Evolutionary conservation across 2,113 vertebrate species (phyloP).

Genomic region (Tetraodon nigroviridis): DNA sequence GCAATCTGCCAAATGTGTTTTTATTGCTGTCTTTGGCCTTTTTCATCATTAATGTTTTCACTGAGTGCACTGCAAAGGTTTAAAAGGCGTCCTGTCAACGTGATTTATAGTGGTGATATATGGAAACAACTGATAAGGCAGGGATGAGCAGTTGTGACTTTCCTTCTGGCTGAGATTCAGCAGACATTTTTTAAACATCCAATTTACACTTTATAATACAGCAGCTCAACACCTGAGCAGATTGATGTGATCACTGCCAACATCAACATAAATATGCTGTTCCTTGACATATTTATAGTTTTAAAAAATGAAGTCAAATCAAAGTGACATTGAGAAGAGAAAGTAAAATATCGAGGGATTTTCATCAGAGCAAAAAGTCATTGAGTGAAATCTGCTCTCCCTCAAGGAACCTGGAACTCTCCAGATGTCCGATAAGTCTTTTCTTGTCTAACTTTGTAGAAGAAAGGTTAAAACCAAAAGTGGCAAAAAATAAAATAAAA

Average conservation of each 20-base stretch:
- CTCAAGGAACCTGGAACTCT: conserved; percentile 1
- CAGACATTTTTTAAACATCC: conserved; percentile 5
- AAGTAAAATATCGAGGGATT: conserved; percentile 8
- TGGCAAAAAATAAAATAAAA: neutral
- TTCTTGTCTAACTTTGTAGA: neutral
- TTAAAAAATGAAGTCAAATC: conserved; percentile 19
- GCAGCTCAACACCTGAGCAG: conserved; percentile 8
- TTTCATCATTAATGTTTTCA: too few relatives aligned
- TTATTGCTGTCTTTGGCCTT: too few relatives aligned
- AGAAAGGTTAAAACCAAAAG: neutral
- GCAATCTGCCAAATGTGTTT: neutral
- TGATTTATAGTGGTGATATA: neutral
- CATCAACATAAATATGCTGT: conserved; percentile 7
- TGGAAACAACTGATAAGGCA: neutral
- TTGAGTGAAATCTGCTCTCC: conserved; percentile 14
- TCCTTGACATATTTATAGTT: conserved; percentile 8
- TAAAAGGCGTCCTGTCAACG: neutral
- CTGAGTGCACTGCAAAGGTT: too few relatives aligned
- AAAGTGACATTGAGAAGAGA: neutral
- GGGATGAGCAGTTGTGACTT: conserved; percentile 5
- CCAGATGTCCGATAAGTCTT: too few relatives aligned
- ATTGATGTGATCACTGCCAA: neutral
- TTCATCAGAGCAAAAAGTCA: conserved; percentile 17
- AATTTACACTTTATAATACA: conserved; percentile 47
- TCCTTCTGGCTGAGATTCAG: conserved; percentile 29